Evolutionary conservation across 2,888 invertebrate species (phyloP).

Genomic region (Machimus atricapillus): DNA sequence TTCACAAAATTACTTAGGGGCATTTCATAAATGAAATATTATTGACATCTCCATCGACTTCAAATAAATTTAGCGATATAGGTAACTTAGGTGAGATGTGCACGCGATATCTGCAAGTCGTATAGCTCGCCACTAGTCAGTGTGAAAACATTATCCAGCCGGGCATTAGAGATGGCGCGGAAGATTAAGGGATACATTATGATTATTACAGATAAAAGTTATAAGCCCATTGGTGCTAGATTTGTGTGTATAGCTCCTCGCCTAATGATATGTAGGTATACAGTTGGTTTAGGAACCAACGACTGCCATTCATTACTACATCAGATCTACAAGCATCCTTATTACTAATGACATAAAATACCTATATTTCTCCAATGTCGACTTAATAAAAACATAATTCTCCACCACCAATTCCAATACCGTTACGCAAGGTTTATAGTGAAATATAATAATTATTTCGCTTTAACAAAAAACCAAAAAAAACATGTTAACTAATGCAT

Average conservation of each 20-base stretch:
- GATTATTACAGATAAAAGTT: constrained; percentile 27
- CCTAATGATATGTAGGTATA: neutral
- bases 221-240: constrained; percentile 3
- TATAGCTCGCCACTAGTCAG: neutral
- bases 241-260: constrained; percentile 11
- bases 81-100: constrained; percentile 34
- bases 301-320: constrained; percentile 7
- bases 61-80: neutral
- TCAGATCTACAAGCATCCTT: constrained; percentile 1
- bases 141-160: neutral
- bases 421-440: no score
- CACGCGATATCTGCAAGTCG: constrained; percentile 13
- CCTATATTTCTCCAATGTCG: neutral
- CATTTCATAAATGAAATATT: constrained; percentile 21
- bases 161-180: neutral
- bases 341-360: constrained; percentile 15
- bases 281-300: neutral
- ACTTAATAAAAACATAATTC: neutral
- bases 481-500: no score
- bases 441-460: no score
- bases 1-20: neutral
- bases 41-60: constrained; percentile 28
- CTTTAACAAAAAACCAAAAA: no score
- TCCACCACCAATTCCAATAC: no score
- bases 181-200: constrained; percentile 33